phyloP scores from a whole-genome alignment of 2,888 invertebrate species.

The Clusia tigrina region DNA sequence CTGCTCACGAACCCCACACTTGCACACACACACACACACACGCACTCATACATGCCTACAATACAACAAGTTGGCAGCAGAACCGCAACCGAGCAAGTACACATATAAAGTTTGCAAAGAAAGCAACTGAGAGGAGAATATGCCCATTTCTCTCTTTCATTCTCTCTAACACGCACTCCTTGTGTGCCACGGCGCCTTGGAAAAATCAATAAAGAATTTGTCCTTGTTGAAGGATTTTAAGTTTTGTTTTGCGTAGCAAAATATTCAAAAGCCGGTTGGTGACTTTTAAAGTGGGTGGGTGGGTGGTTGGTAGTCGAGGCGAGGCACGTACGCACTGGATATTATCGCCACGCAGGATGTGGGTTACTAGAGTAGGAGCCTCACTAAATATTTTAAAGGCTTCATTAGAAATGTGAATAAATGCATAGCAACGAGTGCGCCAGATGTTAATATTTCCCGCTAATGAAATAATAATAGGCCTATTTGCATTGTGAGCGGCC shows the following conservation, averaged over 20 bases:
- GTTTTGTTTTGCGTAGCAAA: slow-evolving; percentile 18
- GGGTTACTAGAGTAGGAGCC: slow-evolving; percentile 12
- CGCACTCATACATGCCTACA: too few relatives aligned
- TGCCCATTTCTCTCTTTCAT: neutral
- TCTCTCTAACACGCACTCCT: neutral
- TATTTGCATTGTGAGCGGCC: too few relatives aligned
- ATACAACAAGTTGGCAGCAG: neutral
- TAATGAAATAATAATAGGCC: too few relatives aligned
- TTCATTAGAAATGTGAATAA: too few relatives aligned
- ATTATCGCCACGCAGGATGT: neutral
- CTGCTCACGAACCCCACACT: too few relatives aligned
- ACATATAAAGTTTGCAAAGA: neutral
- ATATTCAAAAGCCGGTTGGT: slow-evolving; percentile 36
- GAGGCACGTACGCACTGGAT: too few relatives aligned
- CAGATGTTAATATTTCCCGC: too few relatives aligned
- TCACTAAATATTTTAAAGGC: too few relatives aligned
- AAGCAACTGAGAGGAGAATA: neutral
- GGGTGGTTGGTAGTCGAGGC: neutral
- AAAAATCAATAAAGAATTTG: slow-evolving; percentile 31
- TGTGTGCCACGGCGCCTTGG: neutral
- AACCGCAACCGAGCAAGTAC: neutral
- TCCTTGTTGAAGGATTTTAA: slow-evolving; percentile 43
- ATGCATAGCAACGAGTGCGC: too few relatives aligned
- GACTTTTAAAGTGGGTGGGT: neutral
- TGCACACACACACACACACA: too few relatives aligned